A percentile compares a stretch with the other conserved stretches of the same genome.
phyloP scores from a whole-genome alignment of 2,113 vertebrate species.

The Ochotona curzoniae region DNA sequence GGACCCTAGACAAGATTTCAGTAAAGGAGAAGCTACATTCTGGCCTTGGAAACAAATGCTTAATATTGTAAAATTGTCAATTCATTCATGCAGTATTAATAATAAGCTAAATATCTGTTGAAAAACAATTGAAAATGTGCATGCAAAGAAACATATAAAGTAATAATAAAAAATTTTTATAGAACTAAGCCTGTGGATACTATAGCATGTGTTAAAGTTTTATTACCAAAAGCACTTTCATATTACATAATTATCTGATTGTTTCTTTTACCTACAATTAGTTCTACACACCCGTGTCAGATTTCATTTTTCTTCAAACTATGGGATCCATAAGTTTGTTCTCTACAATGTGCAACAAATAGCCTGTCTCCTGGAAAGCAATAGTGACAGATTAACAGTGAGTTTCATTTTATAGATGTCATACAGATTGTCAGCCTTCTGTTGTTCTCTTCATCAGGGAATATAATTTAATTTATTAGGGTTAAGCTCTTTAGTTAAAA shows the following conservation, averaged over 20 bases:
- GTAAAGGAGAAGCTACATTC: background rate
- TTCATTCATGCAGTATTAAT: background rate
- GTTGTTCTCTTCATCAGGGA: background rate
- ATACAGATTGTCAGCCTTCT: background rate
- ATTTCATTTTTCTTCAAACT: background rate
- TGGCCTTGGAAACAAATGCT: background rate
- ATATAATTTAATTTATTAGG: background rate
- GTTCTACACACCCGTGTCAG: background rate
- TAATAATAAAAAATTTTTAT: background rate
- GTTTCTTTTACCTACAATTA: background rate
- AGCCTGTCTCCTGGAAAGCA: background rate
- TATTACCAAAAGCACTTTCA: background rate
- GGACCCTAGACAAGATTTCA: background rate
- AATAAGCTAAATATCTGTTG: background rate
- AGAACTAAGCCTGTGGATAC: background rate
- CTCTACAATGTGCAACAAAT: background rate
- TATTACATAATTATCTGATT: background rate
- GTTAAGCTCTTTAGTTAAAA: constrained; percentile 23
- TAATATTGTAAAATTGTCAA: background rate
- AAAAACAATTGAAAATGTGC: background rate
- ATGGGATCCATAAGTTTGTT: background rate
- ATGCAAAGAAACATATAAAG: background rate
- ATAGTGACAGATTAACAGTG: background rate
- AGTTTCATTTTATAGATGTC: background rate
- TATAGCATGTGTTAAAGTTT: background rate